Base-by-base conservation (phyloP, 2,797 vertebrate species). In the Xenops minutus region DNA sequence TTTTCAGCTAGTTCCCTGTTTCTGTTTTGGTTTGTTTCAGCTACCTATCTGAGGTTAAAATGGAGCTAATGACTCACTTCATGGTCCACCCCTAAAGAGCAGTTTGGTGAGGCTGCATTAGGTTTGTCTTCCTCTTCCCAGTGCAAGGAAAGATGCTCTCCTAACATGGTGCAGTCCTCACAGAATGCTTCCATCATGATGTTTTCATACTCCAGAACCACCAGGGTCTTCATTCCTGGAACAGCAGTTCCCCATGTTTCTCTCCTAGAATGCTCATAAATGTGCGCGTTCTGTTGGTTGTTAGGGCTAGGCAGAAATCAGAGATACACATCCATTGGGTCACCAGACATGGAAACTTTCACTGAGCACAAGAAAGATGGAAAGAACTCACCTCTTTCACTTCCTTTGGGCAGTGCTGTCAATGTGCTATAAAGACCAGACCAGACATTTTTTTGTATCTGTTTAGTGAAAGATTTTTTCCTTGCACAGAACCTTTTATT, bases 161-260 rank as follows among this genome's bases (percentile, higher is more conserved):
- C 67, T 27, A 13, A 20, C 29, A 49, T 11, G 11, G 30, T 34
- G 12, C 7, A 44, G 62, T 39, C 9, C 46, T 58, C 6, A 0
- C 34, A 73, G 39, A 62, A 43, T 7, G 9, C 10, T 56, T 32
- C 56, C 16, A 17, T 56, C 16, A 9, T 7, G 11, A 27, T 39
- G 3, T n/a, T 85, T 58, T 73, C 21, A 4, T 20, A 24, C 29
- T 23, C 22, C 10, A 61, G 41, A 52, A 13, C 10, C 26, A 48
- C 17, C 37, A 51, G 32, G 22, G 12, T n/a, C 68, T 41, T 20
- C 22, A 9, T 23, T 79, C n/a, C 43, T 17, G 29, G 63, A 34
- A 17, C 4, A 23, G 3, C 4, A 24, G 68, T 80, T 76, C 36
- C 43, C 48, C 0, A 0, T 20, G 32, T 52, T 81, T 59, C 30